Conservation (phyloP, 2,888 invertebrate genomes). For the Drosophila mimetica region DNA sequence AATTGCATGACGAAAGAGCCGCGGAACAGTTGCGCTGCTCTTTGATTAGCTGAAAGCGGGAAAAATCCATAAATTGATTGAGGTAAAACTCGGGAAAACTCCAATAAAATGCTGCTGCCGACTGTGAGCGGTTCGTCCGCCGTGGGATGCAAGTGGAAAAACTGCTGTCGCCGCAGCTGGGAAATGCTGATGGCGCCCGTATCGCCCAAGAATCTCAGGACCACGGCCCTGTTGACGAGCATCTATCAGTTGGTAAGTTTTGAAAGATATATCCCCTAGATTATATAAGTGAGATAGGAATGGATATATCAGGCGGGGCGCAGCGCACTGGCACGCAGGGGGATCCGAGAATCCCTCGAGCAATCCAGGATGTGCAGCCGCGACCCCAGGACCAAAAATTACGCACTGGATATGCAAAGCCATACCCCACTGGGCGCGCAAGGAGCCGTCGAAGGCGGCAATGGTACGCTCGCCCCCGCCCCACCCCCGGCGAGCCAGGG, state of each 20-base stretch:
- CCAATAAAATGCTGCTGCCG: constrained; percentile 63
- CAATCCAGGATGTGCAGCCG: constrained; percentile 64
- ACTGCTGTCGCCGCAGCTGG: constrained; percentile 57
- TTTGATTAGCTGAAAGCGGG: constrained; percentile 20
- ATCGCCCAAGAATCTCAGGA: constrained; percentile 82
- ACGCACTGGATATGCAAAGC: constrained; percentile 84
- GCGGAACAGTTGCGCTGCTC: constrained; percentile 44
- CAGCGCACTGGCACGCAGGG: constrained; percentile 70
- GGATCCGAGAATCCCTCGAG: constrained; percentile 27
- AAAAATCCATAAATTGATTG: constrained; percentile 78
- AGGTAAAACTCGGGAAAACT: constrained; percentile 13
- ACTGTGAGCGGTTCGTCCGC: constrained; percentile 50
- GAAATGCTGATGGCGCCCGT: constrained; percentile 78
- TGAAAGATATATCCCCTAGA: not conserved
- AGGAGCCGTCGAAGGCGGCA: constrained; percentile 48
- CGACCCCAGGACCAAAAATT: constrained; percentile 80
- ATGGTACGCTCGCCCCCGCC: constrained; percentile 51
- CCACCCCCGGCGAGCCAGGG: not conserved
- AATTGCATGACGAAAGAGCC: constrained; percentile 74
- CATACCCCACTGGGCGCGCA: constrained; percentile 83
- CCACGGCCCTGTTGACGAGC: constrained; percentile 83
- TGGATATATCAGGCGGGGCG: constrained; percentile 56
- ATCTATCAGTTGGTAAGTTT: constrained; percentile 83
- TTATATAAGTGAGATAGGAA: constrained; percentile 20
- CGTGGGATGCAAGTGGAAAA: constrained; percentile 41